phyloP scores from a whole-genome alignment of 1,140 invertebrate genomes.

The Achatina immaculata region DNA sequence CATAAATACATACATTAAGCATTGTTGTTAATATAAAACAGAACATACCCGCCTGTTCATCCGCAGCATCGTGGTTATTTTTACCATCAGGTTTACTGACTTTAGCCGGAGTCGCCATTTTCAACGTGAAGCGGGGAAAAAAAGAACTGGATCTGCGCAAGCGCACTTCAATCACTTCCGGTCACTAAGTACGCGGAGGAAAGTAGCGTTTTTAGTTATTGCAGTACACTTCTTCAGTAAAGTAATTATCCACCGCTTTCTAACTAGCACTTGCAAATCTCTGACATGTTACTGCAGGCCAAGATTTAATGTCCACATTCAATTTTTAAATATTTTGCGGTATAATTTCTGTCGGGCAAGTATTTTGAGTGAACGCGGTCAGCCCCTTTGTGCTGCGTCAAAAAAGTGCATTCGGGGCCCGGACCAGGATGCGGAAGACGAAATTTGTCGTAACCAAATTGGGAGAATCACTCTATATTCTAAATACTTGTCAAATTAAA shows the following conservation, averaged over 20 bases:
- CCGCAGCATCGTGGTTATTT: constrained; percentile 67
- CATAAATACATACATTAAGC: neutral
- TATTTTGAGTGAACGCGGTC: constrained; percentile 32
- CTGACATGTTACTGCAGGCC: no score
- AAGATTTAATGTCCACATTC: neutral
- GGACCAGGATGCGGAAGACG: neutral
- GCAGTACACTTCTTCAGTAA: no score
- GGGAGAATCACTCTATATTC: no score
- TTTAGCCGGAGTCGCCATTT: constrained; percentile 68
- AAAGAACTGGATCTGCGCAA: constrained; percentile 52
- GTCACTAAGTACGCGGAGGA: constrained; percentile 40
- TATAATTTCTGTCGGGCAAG: constrained; percentile 38
- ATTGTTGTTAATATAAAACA: neutral
- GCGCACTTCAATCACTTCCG: constrained; percentile 45
- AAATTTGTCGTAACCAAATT: neutral
- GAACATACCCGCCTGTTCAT: constrained; percentile 64
- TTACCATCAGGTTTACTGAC: constrained; percentile 63
- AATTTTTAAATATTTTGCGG: constrained; percentile 20
- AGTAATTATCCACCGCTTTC: no score
- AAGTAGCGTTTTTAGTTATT: neutral
- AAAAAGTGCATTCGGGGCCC: neutral
- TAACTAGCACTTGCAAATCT: no score
- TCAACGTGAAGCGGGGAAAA: constrained; percentile 59
- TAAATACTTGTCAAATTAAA: no score
- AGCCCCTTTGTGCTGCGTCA: neutral